These are phyloP conservation scores for Phyllopteryx taeniolatus DNA, from an alignment of 2,113 vertebrate species.

Conservation along the genomic window DNA sequence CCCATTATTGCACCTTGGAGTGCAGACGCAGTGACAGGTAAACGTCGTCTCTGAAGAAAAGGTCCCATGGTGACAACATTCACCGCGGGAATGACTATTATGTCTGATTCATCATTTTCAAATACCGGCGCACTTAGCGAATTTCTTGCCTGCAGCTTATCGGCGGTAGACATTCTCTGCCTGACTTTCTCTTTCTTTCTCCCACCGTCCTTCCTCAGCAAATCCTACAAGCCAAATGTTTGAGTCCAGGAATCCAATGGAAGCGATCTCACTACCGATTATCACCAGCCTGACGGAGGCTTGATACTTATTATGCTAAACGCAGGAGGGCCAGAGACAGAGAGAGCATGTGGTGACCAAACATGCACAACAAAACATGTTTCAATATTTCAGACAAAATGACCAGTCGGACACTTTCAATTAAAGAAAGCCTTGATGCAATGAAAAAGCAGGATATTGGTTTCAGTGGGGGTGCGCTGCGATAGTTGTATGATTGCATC, in stretches of 20 bases:
- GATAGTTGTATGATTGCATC: neutral
- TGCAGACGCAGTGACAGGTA: constrained; percentile 70
- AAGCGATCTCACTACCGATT: constrained; percentile 74
- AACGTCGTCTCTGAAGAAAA: constrained; percentile 74
- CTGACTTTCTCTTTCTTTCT: constrained; percentile 38
- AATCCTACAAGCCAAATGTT: constrained; percentile 68
- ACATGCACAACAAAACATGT: constrained; percentile 31
- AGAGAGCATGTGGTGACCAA: constrained; percentile 9
- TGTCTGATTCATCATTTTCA: constrained; percentile 75
- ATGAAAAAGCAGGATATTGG: neutral
- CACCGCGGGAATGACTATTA: constrained; percentile 66
- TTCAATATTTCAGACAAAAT: constrained; percentile 8
- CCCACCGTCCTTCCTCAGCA: constrained; percentile 64
- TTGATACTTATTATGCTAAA: constrained; percentile 60
- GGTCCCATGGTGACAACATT: constrained; percentile 68
- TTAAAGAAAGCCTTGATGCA: neutral
- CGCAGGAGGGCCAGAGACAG: constrained; percentile 31
- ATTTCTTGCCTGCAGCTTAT: constrained; percentile 66
- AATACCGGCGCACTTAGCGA: constrained; percentile 59
- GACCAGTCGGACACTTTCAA: neutral
- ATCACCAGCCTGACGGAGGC: constrained; percentile 61
- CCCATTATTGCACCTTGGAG: constrained; percentile 34
- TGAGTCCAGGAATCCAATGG: constrained; percentile 68
- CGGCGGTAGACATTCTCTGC: constrained; percentile 57
- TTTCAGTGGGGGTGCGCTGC: neutral